Conservation (phyloP, 2,888 invertebrate species). For the Lacanobia oleracea region DNA sequence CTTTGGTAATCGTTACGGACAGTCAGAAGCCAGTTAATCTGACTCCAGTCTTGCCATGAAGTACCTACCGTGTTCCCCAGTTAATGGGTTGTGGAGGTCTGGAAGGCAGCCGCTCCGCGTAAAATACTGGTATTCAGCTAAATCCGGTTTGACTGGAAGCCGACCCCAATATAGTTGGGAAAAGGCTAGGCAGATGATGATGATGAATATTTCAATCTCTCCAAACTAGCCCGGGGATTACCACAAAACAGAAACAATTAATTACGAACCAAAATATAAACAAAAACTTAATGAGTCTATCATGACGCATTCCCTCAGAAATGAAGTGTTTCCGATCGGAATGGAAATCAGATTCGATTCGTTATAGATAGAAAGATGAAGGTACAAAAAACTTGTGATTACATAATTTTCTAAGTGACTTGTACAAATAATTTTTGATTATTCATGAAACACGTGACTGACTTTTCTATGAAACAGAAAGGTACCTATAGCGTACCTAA, state of each 20-base stretch:
- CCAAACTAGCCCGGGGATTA: not conserved
- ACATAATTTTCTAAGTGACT: slow-evolving; percentile 29
- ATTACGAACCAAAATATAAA: not conserved
- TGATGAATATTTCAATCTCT: not conserved
- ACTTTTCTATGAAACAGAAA: not conserved
- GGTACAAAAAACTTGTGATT: not conserved
- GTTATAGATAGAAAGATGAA: slow-evolving; percentile 12
- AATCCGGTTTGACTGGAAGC: too few species aligned
- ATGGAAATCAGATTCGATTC: slow-evolving; percentile 16
- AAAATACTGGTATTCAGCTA: too few species aligned
- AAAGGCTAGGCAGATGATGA: too few species aligned
- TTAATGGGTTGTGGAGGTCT: too few species aligned
- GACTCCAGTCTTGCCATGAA: too few species aligned
- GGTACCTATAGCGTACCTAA: not conserved
- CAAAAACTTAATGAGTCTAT: slow-evolving; percentile 24
- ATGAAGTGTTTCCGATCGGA: slow-evolving; percentile 14
- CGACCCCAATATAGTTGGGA: too few species aligned
- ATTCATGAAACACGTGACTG: slow-evolving; percentile 8
- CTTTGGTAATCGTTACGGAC: too few species aligned
- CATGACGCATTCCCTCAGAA: slow-evolving; percentile 28
- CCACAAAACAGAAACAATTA: not conserved
- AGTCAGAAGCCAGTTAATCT: too few species aligned
- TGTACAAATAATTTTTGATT: slow-evolving; percentile 2
- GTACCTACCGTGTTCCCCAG: too few species aligned
- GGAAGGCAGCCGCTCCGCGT: too few species aligned